Evolutionary conservation across 2,113 vertebrate species (phyloP), one percentile per base, ranked within the genome.

Genomic region (Notothenia coriiceps): DNA sequence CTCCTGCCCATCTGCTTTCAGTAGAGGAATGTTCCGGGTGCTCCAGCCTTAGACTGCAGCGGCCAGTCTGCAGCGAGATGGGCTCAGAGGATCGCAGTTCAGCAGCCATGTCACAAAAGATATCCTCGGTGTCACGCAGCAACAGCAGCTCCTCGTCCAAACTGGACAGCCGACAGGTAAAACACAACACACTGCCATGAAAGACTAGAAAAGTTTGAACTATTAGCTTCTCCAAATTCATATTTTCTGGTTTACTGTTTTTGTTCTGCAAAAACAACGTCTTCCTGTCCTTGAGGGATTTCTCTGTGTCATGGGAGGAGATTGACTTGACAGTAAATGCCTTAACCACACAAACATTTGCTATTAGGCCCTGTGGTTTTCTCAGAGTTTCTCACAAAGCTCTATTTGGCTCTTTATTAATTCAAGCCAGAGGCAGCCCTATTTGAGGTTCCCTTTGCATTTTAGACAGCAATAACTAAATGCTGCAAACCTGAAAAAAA

Each of bases 131-230:
- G 86, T 98, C 98, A 35, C 96, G 96, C 91, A 99, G 97, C 93
- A 97, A 96, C 62, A 99, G 97, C 91, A 99, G 97, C 94, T 96
- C 96, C 83, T 99, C 97, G 11, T 99, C 98, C 70, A 99, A 98
- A 93, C 96, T 97, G 43, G 97, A 96, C 90, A 97, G 97, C 90
- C 95, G 97, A 81, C 98, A 99, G 97, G 98, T 99, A 96, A 92
- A 43, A 49, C 74, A 64, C 55, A 29, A 29, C 43, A 59, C 3
- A n/a, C 11, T 20, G 14, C 76, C 56, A 14, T 54, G 43, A 9
- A 22, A 33, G 33, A 54, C 44, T 29, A 11, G 7, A 51, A 50
- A 51, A 14, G 3, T 76, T 62, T 50, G 14, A 11, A 33, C n/a
- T 59, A 12, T 51, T 51, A 8, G 22, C 10, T 60, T 25, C 10